These are phyloP conservation scores for Quadroppia sp. DNA, from an alignment of 2,888 invertebrate species.

Conservation along the genomic window DNA sequence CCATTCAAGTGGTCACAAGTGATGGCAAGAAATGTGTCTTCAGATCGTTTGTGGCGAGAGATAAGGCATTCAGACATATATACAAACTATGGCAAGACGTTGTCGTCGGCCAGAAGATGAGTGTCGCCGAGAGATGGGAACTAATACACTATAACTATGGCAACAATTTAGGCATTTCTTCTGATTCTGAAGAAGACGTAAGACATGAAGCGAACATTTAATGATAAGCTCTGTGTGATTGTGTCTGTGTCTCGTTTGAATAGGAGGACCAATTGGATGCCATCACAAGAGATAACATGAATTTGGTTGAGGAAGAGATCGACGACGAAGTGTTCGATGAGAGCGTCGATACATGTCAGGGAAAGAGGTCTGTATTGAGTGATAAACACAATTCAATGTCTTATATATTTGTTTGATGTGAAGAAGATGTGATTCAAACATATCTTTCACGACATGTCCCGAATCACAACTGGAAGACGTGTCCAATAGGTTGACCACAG, in stretches of 20 bases:
- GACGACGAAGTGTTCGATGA: constrained; percentile 8
- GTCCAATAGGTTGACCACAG: not conserved
- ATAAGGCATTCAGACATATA: constrained; percentile 91
- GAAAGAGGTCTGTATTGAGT: not conserved
- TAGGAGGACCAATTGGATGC: constrained; percentile 1
- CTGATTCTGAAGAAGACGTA: constrained; percentile 32
- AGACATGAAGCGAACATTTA: not conserved
- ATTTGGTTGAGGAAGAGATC: constrained; percentile 9
- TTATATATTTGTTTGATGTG: not conserved
- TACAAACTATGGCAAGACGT: constrained; percentile 89
- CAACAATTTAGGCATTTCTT: not conserved
- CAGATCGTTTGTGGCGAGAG: constrained; percentile 87
- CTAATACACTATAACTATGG: constrained; percentile 49
- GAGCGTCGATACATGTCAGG: not conserved
- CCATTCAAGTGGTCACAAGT: constrained; percentile 73
- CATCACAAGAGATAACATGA: constrained; percentile 5
- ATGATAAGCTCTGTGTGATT: not conserved
- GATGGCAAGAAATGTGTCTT: constrained; percentile 83
- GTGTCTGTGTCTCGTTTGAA: not conserved
- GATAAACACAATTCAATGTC: not conserved
- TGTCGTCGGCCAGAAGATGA: constrained; percentile 17
- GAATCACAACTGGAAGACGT: constrained; percentile 9
- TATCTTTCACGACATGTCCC: constrained; percentile 14
- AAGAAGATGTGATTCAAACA: not conserved
- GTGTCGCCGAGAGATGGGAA: constrained; percentile 8